phyloP scores from a whole-genome alignment of 1,140 invertebrate genomes.

The Drosophila carrolli region DNA sequence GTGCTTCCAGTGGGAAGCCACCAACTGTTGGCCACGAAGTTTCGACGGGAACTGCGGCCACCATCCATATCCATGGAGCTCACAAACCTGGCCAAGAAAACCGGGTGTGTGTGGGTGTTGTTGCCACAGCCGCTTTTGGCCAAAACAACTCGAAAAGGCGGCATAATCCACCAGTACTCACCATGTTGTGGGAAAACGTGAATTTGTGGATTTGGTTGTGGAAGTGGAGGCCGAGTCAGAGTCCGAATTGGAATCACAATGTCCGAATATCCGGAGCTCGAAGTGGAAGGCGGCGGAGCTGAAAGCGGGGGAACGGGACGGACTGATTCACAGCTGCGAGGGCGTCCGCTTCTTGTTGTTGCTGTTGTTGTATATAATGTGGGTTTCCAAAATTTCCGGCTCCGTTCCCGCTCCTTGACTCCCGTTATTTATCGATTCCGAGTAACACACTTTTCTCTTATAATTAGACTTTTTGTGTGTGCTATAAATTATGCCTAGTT shows the following conservation, averaged over 20 bases:
- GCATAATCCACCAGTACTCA: conserved; percentile 26
- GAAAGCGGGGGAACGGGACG: conserved; percentile 7
- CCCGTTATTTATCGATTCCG: conserved; percentile 39
- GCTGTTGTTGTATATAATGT: conserved; percentile 8
- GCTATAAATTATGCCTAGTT: conserved; percentile 55
- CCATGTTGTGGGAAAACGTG: conserved; percentile 28
- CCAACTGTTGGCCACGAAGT: conserved; percentile 33
- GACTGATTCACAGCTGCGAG: conserved; percentile 43
- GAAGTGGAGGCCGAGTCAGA: background rate
- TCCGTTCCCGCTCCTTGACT: conserved; percentile 25
- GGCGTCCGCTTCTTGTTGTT: conserved; percentile 8
- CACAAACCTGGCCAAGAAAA: conserved; percentile 3
- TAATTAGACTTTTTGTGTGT: conserved; percentile 36
- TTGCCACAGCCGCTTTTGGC: conserved; percentile 37
- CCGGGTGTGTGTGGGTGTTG: conserved; percentile 33
- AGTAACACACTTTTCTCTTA: conserved; percentile 26
- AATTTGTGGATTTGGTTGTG: background rate
- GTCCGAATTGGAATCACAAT: background rate
- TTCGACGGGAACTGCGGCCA: conserved; percentile 20
- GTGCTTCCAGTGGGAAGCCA: conserved; percentile 3
- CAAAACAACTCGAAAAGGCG: conserved; percentile 35
- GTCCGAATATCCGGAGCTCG: conserved; percentile 1
- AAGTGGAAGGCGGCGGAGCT: background rate
- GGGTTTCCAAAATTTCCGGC: conserved; percentile 4
- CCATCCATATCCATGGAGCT: background rate